Conservation (phyloP, 2,113 vertebrate species). For the Machaerirhynchus nigripectus region DNA sequence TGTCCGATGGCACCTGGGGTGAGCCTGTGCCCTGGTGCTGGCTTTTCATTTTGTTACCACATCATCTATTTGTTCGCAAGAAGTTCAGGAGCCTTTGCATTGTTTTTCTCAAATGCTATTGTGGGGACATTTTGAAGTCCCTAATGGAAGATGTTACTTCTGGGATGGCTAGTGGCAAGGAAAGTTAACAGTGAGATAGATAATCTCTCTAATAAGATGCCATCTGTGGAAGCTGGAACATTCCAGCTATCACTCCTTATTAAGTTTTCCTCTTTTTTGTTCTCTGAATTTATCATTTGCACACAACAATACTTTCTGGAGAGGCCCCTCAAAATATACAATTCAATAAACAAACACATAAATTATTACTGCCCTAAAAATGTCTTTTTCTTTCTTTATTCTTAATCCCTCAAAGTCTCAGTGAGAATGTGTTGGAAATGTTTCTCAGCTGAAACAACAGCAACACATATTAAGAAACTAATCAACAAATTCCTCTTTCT, state of each 20-base stretch:
- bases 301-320: neutral
- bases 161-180: constrained; percentile 5
- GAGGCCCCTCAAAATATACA: neutral
- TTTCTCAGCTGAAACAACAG: constrained; percentile 5
- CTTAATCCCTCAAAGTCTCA: neutral
- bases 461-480: neutral
- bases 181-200: neutral
- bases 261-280: neutral
- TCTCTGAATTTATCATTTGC: neutral
- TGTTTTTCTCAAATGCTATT: neutral
- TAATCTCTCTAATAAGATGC: constrained; percentile 13
- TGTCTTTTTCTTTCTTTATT: neutral
- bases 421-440: neutral
- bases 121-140: neutral
- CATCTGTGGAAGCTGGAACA: neutral
- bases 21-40: neutral
- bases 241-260: neutral
- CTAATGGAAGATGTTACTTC: neutral
- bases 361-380: constrained; percentile 7
- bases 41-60: neutral
- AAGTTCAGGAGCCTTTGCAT: neutral
- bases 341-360: constrained; percentile 17
- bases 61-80: neutral
- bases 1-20: neutral
- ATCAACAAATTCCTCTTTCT: constrained; percentile 39